Conservation (phyloP, 2,888 invertebrate species). For the Rhagonycha lutea region DNA sequence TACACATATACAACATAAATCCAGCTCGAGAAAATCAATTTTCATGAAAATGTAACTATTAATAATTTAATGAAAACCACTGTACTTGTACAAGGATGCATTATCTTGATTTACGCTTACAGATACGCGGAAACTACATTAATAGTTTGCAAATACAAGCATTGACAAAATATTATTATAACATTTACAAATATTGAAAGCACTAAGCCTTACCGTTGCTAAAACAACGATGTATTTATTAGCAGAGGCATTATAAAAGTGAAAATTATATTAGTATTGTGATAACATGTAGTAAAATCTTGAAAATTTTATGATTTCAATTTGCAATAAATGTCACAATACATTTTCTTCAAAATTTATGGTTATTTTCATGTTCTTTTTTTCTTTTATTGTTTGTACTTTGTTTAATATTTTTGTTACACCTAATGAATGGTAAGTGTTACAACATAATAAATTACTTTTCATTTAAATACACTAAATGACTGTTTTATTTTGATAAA, state of each 20-base stretch:
- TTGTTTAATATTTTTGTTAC: neutral
- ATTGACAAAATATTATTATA: neutral
- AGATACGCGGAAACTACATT: neutral
- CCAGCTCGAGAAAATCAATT: neutral
- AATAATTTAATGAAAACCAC: neutral
- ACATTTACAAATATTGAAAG: neutral
- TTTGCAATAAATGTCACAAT: conserved; percentile 3
- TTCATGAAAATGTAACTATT: neutral
- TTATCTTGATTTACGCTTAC: neutral
- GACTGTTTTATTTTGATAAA: neutral
- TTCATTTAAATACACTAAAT: neutral
- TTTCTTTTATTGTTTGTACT: neutral
- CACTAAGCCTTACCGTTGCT: neutral
- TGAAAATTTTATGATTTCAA: conserved; percentile 1
- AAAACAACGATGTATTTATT: neutral
- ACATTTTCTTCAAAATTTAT: neutral
- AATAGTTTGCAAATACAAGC: neutral
- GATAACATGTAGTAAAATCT: neutral
- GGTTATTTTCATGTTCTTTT: neutral
- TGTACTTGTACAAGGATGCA: neutral
- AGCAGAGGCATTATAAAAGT: neutral
- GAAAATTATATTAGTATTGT: neutral
- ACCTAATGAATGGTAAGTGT: neutral
- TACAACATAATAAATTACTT: neutral
- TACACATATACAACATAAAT: neutral